Evolutionary conservation across 2,888 invertebrate species (phyloP).

Genomic region (Andrena camellia): DNA sequence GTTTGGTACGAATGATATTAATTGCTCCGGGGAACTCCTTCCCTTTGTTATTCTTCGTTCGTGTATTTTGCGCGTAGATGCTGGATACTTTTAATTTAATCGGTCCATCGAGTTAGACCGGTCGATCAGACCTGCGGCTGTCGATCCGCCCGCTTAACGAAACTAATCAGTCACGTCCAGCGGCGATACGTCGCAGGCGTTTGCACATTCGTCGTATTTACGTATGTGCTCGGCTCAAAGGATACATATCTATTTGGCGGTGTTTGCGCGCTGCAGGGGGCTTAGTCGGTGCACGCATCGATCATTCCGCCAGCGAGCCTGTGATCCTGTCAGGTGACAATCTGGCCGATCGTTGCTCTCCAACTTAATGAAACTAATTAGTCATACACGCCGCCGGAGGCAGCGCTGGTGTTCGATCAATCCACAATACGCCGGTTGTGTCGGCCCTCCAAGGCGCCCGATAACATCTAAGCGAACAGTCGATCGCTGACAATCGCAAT

Average conservation of each 20-base stretch:
- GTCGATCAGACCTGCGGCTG: no score
- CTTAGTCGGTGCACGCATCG: conserved; percentile 26
- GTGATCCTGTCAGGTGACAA: conserved; percentile 51
- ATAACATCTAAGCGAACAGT: conserved; percentile 35
- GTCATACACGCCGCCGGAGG: conserved; percentile 38
- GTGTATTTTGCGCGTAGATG: background rate
- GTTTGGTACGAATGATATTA: background rate
- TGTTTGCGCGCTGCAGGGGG: conserved; percentile 3
- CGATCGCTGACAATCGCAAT: conserved; percentile 41
- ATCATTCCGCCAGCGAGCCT: conserved; percentile 19
- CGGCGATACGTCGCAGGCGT: conserved; percentile 8
- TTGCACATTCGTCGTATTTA: conserved; percentile 28
- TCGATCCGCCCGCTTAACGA: conserved; percentile 21
- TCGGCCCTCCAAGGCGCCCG: conserved; percentile 36
- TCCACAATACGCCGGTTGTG: conserved; percentile 35
- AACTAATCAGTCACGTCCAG: conserved; percentile 50
- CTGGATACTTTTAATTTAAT: conserved; percentile 8
- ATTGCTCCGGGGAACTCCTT: background rate
- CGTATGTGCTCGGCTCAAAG: background rate
- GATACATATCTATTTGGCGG: conserved; percentile 10
- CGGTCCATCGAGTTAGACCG: background rate
- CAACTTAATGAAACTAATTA: conserved; percentile 67
- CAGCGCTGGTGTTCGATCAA: conserved; percentile 41
- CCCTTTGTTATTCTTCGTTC: background rate
- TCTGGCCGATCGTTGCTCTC: conserved; percentile 44